Percentiles rank a stretch among this genome's conserved stretches.
phyloP scores from a whole-genome alignment of 2,797 vertebrate species.

The Delichon dasypus region DNA sequence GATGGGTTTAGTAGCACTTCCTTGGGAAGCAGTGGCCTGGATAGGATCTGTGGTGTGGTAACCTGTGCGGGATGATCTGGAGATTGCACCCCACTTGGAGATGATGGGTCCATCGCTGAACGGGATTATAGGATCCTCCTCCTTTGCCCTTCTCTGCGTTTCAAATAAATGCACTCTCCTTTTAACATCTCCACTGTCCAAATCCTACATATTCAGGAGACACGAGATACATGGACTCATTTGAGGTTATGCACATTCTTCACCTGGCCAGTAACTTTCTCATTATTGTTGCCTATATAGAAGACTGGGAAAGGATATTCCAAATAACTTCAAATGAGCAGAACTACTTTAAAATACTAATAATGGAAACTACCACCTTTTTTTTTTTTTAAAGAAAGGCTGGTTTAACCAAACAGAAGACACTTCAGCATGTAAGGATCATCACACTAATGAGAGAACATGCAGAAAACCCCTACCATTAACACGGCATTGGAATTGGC shows the following conservation, averaged over 20 bases:
- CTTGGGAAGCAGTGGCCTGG: conserved; percentile 93
- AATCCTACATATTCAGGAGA: conserved; percentile 66
- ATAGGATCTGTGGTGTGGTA: conserved; percentile 94
- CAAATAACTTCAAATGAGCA: not conserved
- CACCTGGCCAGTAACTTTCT: not conserved
- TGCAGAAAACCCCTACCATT: conserved; percentile 75
- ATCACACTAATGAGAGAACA: conserved; percentile 39
- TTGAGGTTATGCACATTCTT: not conserved
- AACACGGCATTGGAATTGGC: conserved; percentile 83
- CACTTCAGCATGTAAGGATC: conserved; percentile 11
- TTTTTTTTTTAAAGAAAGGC: not conserved
- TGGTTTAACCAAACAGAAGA: conserved; percentile 44
- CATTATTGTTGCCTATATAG: not conserved
- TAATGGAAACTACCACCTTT: not conserved
- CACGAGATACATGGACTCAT: not conserved
- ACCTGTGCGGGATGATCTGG: conserved; percentile 90
- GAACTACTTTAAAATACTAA: not conserved
- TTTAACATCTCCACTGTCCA: conserved; percentile 82
- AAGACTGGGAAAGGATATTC: not conserved
- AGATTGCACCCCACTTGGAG: conserved; percentile 98
- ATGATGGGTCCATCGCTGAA: conserved; percentile 96
- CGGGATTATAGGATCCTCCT: conserved; percentile 97
- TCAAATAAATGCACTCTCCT: conserved; percentile 88
- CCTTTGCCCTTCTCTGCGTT: conserved; percentile 87
- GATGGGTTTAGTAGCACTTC: conserved; percentile 87